A percentile compares a stretch with the other conserved stretches of the same genome.
These are phyloP conservation scores for Apocrypta bakeri DNA, from an alignment of 1,140 invertebrate species.

Conservation along the genomic window DNA sequence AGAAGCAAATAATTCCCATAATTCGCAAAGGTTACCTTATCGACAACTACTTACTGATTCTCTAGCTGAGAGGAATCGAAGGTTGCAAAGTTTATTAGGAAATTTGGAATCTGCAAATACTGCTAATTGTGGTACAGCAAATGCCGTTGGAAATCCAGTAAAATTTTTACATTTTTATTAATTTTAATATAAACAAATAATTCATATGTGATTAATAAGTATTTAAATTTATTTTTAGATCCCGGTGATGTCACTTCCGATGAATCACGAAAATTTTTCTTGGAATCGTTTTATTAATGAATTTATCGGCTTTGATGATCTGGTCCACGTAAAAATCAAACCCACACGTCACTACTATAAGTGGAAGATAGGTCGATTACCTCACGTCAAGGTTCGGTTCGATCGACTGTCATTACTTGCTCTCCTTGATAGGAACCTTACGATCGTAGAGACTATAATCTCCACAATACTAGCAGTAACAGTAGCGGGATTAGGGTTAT, in stretches of 20 bases:
- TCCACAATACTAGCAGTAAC: constrained; percentile 89
- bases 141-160: constrained; percentile 34
- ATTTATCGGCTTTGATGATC: constrained; percentile 63
- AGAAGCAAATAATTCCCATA: background rate
- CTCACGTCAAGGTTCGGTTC: constrained; percentile 86
- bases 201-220: no score
- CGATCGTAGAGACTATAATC: constrained; percentile 88
- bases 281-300: constrained; percentile 70
- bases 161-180: background rate
- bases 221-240: constrained; percentile 54
- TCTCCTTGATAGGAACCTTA: constrained; percentile 93
- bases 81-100: constrained; percentile 63
- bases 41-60: constrained; percentile 49
- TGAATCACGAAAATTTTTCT: constrained; percentile 61
- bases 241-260: constrained; percentile 61
- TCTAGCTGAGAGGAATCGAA: constrained; percentile 59
- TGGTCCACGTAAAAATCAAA: constrained; percentile 64
- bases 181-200: background rate
- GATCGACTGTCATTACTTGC: constrained; percentile 94
- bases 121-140: background rate
- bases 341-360: constrained; percentile 90
- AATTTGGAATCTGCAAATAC: constrained; percentile 59
- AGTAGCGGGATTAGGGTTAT: constrained; percentile 89
- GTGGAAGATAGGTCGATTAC: constrained; percentile 84
- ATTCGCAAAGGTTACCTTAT: constrained; percentile 23